phyloP scores from a whole-genome alignment of 2,113 vertebrate species.

The Tamias sibiricus region DNA sequence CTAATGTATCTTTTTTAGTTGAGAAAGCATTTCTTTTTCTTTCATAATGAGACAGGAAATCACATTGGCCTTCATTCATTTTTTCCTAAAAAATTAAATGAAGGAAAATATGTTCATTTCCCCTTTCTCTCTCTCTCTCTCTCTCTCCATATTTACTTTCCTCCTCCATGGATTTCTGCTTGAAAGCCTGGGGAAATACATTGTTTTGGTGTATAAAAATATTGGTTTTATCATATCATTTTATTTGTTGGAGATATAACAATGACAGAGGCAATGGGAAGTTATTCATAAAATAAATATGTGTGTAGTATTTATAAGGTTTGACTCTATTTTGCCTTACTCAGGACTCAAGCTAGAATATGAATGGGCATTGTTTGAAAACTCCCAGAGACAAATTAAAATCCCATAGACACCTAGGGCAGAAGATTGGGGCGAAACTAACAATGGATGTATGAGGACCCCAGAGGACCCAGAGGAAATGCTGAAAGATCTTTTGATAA shows the following conservation, averaged over 20 bases:
- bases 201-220: not conserved
- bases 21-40: not conserved
- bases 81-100: not conserved
- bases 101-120: not conserved
- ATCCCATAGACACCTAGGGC: not conserved
- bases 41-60: conserved; percentile 40
- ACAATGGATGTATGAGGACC: not conserved
- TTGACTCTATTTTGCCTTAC: not conserved
- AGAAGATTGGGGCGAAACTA: not conserved
- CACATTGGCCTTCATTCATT: not conserved
- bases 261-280: not conserved
- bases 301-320: not conserved
- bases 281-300: not conserved
- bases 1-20: not conserved
- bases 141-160: not conserved
- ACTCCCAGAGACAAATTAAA: not conserved
- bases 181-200: not conserved
- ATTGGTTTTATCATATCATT: not conserved
- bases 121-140: not conserved
- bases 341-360: not conserved
- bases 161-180: not conserved
- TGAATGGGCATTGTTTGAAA: not conserved
- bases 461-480: not conserved
- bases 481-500: not conserved
- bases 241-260: not conserved